Evolutionary conservation across 53 echinoderm and acorn worm species (phyloP).

Genomic region (Echinarachnius parma): DNA sequence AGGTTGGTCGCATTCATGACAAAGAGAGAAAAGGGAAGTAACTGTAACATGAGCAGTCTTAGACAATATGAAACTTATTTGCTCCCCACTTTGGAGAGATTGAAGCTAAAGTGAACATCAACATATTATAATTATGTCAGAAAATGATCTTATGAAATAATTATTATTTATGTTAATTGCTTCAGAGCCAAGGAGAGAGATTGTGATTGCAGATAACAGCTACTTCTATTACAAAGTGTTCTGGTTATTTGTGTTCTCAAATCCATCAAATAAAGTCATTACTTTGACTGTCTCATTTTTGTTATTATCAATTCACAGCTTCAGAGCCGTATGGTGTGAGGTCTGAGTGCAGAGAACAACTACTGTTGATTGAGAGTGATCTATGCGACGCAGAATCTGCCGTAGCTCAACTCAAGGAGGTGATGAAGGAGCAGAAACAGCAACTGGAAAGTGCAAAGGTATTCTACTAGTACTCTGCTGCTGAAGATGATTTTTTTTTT

Average conservation of each 20-base stretch:
- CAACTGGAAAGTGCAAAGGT: conserved; percentile 61
- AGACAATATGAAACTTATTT: no score
- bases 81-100: no score
- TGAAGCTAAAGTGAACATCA: no score
- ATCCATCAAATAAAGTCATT: no score
- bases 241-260: no score
- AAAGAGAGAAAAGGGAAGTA: no score
- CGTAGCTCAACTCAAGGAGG: conserved; percentile 49
- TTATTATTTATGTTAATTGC: not conserved
- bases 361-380: conserved; percentile 56
- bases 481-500: no score
- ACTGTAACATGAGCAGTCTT: no score
- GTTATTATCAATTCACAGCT: conserved; percentile 27
- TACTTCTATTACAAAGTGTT: not conserved
- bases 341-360: conserved; percentile 55
- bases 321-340: conserved; percentile 56
- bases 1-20: no score
- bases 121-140: no score
- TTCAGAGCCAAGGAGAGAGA: not conserved
- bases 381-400: conserved; percentile 61
- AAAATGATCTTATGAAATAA: no score
- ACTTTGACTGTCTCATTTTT: not conserved
- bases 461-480: no score
- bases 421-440: conserved; percentile 44
- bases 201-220: not conserved